These are phyloP conservation scores for Harpagifer antarcticus DNA, from an alignment of 2,797 vertebrate species.

Conservation along the genomic window DNA sequence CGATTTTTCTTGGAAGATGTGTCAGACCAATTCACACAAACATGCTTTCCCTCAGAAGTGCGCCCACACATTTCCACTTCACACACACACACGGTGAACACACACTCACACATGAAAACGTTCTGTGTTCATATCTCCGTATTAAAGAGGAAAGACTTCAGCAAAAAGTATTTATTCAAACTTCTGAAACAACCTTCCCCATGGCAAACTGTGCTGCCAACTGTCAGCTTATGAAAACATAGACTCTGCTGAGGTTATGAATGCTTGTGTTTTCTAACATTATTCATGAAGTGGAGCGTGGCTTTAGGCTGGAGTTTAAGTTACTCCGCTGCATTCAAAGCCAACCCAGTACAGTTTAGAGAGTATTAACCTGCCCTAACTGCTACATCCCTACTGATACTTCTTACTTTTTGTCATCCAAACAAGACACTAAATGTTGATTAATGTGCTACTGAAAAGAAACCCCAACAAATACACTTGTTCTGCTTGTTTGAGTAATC, in stretches of 20 bases:
- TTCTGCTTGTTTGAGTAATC: too few relatives aligned
- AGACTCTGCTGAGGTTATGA: slow-evolving; percentile 33
- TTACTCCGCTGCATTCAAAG: slow-evolving; percentile 5
- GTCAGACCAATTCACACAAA: slow-evolving; percentile 30
- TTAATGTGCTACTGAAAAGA: too few relatives aligned
- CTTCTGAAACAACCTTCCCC: slow-evolving; percentile 42
- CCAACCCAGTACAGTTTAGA: neutral
- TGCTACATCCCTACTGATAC: slow-evolving; percentile 13
- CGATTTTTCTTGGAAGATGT: neutral
- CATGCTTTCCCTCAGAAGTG: slow-evolving; percentile 30
- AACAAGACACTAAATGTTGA: neutral
- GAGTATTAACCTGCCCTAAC: slow-evolving; percentile 25
- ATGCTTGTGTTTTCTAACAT: slow-evolving; percentile 31
- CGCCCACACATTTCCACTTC: slow-evolving; percentile 10
- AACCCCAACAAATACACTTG: too few relatives aligned
- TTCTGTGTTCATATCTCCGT: slow-evolving; percentile 20
- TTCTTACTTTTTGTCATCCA: slow-evolving; percentile 7
- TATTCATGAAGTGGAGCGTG: slow-evolving; percentile 33
- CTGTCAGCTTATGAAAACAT: slow-evolving; percentile 38
- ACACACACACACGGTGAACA: slow-evolving; percentile 9
- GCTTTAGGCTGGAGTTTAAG: slow-evolving; percentile 19
- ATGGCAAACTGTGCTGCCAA: slow-evolving; percentile 19
- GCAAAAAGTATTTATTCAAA: slow-evolving; percentile 43
- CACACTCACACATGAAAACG: slow-evolving; percentile 12
- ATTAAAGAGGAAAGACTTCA: slow-evolving; percentile 37